These are phyloP conservation scores for Zoroaster sp. DNA, from an alignment of 53 echinoderm and acorn worm genomes.

Conservation along the genomic window DNA sequence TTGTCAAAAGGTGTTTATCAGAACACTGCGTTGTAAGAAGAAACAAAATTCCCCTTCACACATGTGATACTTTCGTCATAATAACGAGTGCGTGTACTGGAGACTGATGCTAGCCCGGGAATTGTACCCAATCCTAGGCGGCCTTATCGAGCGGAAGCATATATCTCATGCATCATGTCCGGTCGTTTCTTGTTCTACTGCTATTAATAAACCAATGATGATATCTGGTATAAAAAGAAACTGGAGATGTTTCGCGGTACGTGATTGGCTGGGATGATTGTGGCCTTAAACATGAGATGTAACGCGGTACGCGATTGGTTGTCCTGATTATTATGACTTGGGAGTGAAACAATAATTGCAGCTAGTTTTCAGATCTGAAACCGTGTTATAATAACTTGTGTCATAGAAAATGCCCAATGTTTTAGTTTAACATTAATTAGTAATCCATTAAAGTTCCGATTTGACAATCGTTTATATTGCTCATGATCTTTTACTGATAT, in stretches of 20 bases:
- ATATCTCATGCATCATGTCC: conserved; percentile 42
- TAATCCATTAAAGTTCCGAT: too few species aligned
- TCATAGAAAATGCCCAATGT: too few species aligned
- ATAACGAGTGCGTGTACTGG: not conserved
- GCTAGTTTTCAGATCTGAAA: too few species aligned
- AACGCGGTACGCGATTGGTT: conserved; percentile 20
- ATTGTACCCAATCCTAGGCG: conserved; percentile 33
- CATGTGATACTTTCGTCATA: conserved; percentile 15
- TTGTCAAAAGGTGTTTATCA: not conserved
- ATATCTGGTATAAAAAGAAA: not conserved
- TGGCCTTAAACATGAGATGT: not conserved
- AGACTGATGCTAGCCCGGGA: conserved; percentile 40
- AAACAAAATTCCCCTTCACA: not conserved
- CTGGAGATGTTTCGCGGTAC: not conserved
- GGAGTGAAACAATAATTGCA: too few species aligned
- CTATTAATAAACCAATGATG: conserved; percentile 49
- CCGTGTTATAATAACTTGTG: too few species aligned
- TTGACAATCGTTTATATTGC: too few species aligned
- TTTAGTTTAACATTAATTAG: too few species aligned
- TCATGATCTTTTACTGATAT: too few species aligned
- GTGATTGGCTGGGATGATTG: not conserved
- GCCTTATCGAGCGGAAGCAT: conserved; percentile 41
- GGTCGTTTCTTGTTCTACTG: conserved; percentile 35
- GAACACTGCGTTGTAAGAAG: not conserved
- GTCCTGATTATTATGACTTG: too few species aligned